Evolutionary conservation across 2,797 vertebrate species (phyloP).

Genomic region (Crocodylus rhombifer): DNA sequence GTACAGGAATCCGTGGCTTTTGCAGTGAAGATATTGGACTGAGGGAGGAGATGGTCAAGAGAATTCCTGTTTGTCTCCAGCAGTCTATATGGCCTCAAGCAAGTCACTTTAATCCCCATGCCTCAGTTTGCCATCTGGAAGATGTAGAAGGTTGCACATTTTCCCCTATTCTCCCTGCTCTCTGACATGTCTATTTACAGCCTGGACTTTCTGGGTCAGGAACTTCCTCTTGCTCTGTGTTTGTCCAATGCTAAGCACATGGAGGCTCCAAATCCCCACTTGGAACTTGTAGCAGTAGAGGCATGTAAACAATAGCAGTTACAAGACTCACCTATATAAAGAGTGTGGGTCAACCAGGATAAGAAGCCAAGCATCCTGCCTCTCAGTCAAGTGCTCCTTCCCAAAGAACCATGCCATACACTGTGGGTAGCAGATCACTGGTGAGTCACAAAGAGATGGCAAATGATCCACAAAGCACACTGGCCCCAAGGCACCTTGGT

Average conservation of each 20-base stretch:
- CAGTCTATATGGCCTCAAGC: fast-evolving
- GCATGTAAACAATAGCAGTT: neutral
- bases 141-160: fast-evolving
- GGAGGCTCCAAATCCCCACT: neutral
- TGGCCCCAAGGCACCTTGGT: too few relatives aligned
- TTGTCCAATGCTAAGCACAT: neutral
- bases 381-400: neutral
- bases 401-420: neutral
- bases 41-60: too few relatives aligned
- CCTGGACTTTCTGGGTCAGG: neutral
- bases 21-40: neutral
- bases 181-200: neutral
- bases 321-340: slow-evolving; percentile 28
- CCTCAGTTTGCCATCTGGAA: slow-evolving; percentile 33
- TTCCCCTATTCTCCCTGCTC: neutral
- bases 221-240: neutral
- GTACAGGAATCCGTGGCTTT: neutral
- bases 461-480: too few relatives aligned
- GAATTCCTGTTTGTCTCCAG: neutral
- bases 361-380: neutral
- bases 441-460: too few relatives aligned
- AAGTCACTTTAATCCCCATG: neutral
- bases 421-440: too few relatives aligned
- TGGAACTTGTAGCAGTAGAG: neutral
- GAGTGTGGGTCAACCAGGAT: fast-evolving